Conservation (phyloP, 2,113 vertebrate species). For the Oceanites oceanicus region DNA sequence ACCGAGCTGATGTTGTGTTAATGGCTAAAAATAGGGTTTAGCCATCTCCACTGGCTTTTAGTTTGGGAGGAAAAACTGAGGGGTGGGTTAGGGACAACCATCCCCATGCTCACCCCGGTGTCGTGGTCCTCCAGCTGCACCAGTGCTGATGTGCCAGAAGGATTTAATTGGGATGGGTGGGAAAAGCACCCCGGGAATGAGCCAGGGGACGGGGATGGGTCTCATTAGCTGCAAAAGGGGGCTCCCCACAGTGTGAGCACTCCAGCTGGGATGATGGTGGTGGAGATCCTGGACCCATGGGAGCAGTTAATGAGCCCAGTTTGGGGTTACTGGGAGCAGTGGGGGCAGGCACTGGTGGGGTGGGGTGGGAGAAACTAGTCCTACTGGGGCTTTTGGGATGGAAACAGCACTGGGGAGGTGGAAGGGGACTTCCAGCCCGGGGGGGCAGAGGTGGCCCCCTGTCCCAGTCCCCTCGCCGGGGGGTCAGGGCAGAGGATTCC, state of each 20-base stretch:
- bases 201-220: accelerated
- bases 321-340: background rate
- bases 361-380: background rate
- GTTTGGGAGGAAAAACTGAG: background rate
- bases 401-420: background rate
- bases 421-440: background rate
- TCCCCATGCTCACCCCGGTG: accelerated
- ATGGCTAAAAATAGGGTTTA: background rate
- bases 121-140: background rate
- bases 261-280: background rate
- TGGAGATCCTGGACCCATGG: background rate
- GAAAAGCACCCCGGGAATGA: background rate
- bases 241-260: background rate
- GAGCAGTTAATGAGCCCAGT: background rate
- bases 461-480: background rate
- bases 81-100: background rate
- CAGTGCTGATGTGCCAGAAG: background rate
- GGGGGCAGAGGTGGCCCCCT: background rate
- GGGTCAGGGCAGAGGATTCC: background rate
- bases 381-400: background rate
- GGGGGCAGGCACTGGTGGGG: background rate
- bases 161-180: background rate
- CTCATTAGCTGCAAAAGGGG: background rate
- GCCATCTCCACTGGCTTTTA: background rate
- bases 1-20: accelerated